Evolutionary conservation across 2,797 vertebrate species (phyloP), one percentile per base, ranked within the genome.

Genomic region (Mionectes olivaceus): DNA sequence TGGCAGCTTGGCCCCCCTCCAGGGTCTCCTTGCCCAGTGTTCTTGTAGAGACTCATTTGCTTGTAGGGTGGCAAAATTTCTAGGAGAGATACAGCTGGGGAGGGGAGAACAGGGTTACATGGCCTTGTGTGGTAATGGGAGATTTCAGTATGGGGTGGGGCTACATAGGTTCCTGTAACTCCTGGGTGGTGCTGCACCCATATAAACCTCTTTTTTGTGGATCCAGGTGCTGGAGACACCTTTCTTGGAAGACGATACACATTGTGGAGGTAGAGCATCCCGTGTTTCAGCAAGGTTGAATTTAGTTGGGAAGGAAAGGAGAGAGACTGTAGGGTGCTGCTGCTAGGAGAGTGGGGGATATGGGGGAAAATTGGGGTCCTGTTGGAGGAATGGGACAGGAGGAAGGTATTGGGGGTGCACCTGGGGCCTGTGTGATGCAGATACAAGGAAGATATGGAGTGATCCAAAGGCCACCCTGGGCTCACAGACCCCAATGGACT

Each of bases 171-270:
- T 74, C 10, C 11, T 16, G 27, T 33, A 55, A 32, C 7, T 69
- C n/a, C 39, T 67, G 32, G 30, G 19, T n/a, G 35, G 18, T 63
- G 43, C n/a, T 68, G 17, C 17, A 70, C 21, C 19, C 18, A 5
- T 21, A 37, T 35, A 43, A 68, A 81, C 27, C 10, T 43, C 27
- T 61, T 47, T 52, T 74, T 13, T 57, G 39, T 13, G 23, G 39
- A 61, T 57, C 27, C 15, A 69, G 43, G 15, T 65, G n/a, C 24
- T 55, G 49, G 13, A 19, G 91, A 19, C n/a, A 41, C 17, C 35
- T 61, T 65, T 2, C 5, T 0, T 78, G n/a, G 43, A 44, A 50
- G 30, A 16, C 0, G 2, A 6, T 27, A n/a, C 0, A 0, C 1
- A 0, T 2, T 56, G 61, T 32, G 27, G 33, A 77, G 27, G 30